Base-by-base conservation (phyloP, 2,888 invertebrate species). In the Clanis bilineata region DNA sequence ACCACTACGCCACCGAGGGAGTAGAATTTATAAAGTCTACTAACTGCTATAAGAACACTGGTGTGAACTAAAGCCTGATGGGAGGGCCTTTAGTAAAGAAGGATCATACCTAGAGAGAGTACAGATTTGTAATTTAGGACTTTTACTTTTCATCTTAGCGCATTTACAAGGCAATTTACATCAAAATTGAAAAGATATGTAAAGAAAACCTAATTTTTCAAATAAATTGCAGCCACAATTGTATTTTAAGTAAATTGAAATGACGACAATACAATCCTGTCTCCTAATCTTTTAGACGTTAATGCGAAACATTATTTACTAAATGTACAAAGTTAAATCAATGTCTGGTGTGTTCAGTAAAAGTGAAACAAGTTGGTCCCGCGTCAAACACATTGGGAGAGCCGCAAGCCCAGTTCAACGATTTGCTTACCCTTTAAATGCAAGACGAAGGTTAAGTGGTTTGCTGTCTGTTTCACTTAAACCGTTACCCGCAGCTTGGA, bases 381-480 rank as follows among this genome's bases (percentile, higher is more conserved):
- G 23, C 45, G 51, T 51, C 51, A 51, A 51, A 18, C 28, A 23
- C 45, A 51, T 32, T 10, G 28, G 28, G 28, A 51, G 45, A 45
- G 51, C 39, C 38, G 39, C 47, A 57, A 67, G 67, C 68, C 59
- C 79, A 73, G 83, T 85, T 85, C 84, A 85, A 83, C 77, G 85
- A 73, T 83, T 85, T 77, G 83, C 80, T 80, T 84, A 80, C 77
- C 75, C 75, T 83, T 84, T 83, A 82, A 87, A 86, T 81, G 83
- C 79, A 80, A 80, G 83, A 83, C 78, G 80, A 85, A 86, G 89
- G 89, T 88, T 88, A 90, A 90, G 87, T 88, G 86, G 85, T 71
- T 73, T 66, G 79, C 79, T 85, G 90, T 88, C 88, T 82, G 86
- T 86, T 87, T 86, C 86, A 86, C 83, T 89, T 87, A 88, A 82